These are phyloP conservation scores for Ascaphus truei DNA, from an alignment of 2,113 vertebrate species.

Conservation along the genomic window DNA sequence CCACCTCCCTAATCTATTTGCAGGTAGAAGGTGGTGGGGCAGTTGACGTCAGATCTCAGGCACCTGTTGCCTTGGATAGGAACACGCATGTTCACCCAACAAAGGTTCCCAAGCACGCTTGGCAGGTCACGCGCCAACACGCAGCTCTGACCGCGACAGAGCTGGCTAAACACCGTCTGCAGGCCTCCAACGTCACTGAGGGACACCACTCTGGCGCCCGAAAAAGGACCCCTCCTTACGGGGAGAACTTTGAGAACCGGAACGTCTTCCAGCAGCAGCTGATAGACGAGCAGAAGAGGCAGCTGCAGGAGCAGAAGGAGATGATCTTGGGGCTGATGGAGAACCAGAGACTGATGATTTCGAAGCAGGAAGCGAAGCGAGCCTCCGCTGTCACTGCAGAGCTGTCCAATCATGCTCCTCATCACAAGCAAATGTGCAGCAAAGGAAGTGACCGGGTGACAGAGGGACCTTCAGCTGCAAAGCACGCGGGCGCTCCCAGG, in stretches of 20 bases:
- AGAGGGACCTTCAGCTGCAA: not conserved
- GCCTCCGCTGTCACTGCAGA: constrained; percentile 19
- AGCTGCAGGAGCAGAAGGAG: constrained; percentile 79
- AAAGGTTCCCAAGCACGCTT: constrained; percentile 44
- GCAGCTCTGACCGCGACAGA: constrained; percentile 44
- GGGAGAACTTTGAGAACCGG: constrained; percentile 57
- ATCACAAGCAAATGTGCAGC: constrained; percentile 19
- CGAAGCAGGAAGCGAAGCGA: constrained; percentile 53
- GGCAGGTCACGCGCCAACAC: constrained; percentile 60
- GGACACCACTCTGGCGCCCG: constrained; percentile 7
- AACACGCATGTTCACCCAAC: not conserved
- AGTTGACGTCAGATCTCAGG: not conserved
- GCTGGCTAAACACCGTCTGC: constrained; percentile 18
- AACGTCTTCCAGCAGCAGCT: constrained; percentile 71
- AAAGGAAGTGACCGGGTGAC: not conserved
- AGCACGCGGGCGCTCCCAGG: constrained; percentile 33
- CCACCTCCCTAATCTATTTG: not conserved
- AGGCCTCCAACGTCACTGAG: not conserved
- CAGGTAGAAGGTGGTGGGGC: not conserved
- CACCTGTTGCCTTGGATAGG: not conserved
- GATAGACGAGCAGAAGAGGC: constrained; percentile 75
- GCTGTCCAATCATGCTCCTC: constrained; percentile 19
- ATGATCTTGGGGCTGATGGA: constrained; percentile 69
- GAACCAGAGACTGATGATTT: constrained; percentile 58
- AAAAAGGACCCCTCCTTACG: constrained; percentile 38